A percentile compares a stretch with the other conserved stretches of the same genome.
Evolutionary conservation across 2,797 vertebrate genomes (phyloP).

Genomic region (Tragopan temminckii): DNA sequence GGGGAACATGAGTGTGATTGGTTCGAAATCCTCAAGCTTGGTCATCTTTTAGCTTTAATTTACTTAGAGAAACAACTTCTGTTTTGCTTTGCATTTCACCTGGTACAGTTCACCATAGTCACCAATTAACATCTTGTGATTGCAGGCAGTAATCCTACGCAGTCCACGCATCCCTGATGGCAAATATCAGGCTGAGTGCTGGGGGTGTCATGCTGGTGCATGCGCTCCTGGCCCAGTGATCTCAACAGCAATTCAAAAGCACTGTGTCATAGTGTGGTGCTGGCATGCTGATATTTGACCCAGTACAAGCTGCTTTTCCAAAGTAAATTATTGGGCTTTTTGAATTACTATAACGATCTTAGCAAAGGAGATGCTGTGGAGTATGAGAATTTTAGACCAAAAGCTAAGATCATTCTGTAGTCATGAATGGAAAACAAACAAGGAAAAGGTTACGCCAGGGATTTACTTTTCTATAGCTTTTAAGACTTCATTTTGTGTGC

Average conservation of each 20-base stretch:
- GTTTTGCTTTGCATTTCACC: conserved; percentile 65
- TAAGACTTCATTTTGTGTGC: conserved; percentile 2
- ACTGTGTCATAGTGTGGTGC: background rate
- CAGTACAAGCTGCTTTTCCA: accelerated
- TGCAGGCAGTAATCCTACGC: background rate
- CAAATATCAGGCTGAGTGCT: background rate
- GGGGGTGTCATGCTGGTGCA: background rate
- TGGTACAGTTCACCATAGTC: conserved; percentile 46
- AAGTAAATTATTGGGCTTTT: accelerated
- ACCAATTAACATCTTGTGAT: conserved; percentile 54
- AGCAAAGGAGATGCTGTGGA: background rate
- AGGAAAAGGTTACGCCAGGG: background rate
- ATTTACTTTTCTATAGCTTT: background rate
- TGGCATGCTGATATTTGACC: background rate
- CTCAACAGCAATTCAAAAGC: background rate
- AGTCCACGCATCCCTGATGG: background rate
- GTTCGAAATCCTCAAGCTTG: conserved; percentile 74
- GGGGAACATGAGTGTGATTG: conserved; percentile 62
- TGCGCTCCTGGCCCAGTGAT: background rate
- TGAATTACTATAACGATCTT: background rate
- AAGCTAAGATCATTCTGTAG: background rate
- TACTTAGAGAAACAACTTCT: conserved; percentile 72
- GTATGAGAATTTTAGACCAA: background rate
- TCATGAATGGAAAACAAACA: background rate
- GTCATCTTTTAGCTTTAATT: conserved; percentile 80